A percentile compares a stretch with the other conserved stretches of the same genome.
These are phyloP conservation scores for Cardiocondyla obscurior DNA, from an alignment of 1,140 invertebrate genomes.

Conservation along the genomic window DNA sequence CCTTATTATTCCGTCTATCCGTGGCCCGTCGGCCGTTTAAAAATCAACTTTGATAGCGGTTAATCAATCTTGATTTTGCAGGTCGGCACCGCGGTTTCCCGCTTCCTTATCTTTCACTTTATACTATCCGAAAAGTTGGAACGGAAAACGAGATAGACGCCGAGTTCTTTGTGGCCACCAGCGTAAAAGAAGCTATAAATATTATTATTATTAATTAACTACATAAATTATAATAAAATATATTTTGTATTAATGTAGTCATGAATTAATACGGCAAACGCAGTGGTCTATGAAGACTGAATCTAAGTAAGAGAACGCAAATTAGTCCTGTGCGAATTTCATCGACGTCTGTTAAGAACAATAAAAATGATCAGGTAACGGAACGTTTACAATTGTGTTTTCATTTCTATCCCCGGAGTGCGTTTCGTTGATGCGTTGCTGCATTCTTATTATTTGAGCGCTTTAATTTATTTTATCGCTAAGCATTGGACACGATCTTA, in stretches of 20 bases:
- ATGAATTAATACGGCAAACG: conserved; percentile 73
- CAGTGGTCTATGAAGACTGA: conserved; percentile 72
- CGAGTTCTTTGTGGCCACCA: conserved; percentile 16
- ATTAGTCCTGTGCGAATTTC: conserved; percentile 66
- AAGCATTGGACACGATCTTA: neutral
- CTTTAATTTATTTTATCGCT: neutral
- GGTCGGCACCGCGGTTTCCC: conserved; percentile 14
- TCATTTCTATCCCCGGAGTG: conserved; percentile 62
- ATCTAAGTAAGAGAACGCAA: conserved; percentile 53
- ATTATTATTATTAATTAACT: conserved; percentile 70
- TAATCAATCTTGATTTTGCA: conserved; percentile 76
- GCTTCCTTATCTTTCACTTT: neutral
- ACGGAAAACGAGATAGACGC: conserved; percentile 25
- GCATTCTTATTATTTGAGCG: neutral
- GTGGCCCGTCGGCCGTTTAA: conserved; percentile 44
- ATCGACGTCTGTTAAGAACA: conserved; percentile 72
- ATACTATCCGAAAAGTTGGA: neutral
- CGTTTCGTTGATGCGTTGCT: conserved; percentile 20
- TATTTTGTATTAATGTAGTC: conserved; percentile 77
- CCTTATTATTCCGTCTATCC: neutral
- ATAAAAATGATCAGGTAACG: conserved; percentile 66
- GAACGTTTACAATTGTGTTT: conserved; percentile 66
- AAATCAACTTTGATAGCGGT: conserved; percentile 79
- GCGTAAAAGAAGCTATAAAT: conserved; percentile 61
- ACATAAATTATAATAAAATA: conserved; percentile 73